Percentiles rank a stretch among this genome's conserved stretches.
phyloP scores from a whole-genome alignment of 1,140 invertebrate genomes.

The Papilio dardanus region DNA sequence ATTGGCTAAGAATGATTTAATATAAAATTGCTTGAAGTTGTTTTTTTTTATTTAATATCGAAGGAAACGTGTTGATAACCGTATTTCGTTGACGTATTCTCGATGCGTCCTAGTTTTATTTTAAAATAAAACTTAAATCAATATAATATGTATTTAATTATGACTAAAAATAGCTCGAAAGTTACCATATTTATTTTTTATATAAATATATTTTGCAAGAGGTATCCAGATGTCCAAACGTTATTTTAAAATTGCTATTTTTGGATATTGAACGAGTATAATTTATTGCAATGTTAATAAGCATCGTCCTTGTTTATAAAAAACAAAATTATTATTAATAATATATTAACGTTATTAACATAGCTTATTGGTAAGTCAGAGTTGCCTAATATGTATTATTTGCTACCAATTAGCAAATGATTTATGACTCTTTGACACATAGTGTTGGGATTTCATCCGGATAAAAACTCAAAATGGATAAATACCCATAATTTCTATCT shows the following conservation, averaged over 20 bases:
- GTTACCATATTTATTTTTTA: not conserved
- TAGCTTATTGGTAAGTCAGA: not conserved
- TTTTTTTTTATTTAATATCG: not conserved
- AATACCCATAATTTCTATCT: too few relatives aligned
- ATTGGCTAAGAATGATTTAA: not conserved
- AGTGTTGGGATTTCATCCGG: too few relatives aligned
- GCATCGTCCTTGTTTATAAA: not conserved
- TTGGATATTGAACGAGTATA: not conserved
- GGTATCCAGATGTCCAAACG: not conserved
- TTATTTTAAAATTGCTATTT: not conserved
- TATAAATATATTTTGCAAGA: not conserved
- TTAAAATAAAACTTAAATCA: not conserved
- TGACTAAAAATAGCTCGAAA: not conserved
- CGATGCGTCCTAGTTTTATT: not conserved
- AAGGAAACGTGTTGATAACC: not conserved
- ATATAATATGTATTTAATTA: not conserved
- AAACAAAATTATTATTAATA: not conserved
- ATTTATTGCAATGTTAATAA: not conserved
- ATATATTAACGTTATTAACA: not conserved
- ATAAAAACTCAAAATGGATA: too few relatives aligned
- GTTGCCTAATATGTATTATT: not conserved
- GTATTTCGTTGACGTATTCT: not conserved
- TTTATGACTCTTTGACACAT: not conserved
- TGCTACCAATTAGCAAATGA: not conserved
- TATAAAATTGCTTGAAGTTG: not conserved